Base-by-base conservation (phyloP, 2,888 invertebrate species). In the Melinaea menophilus region DNA sequence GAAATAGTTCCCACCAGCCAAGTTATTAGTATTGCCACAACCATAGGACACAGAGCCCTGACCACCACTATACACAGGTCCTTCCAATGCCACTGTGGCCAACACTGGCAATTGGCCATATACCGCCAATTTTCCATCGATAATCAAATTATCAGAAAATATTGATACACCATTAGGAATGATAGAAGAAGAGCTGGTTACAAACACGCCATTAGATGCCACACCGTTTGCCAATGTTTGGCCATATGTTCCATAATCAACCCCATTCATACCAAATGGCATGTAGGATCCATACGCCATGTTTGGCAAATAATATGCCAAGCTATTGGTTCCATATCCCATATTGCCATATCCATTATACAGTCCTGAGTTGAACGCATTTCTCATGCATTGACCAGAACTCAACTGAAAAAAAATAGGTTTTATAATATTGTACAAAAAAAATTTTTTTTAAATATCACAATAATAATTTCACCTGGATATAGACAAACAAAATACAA, bases 51-150 rank as follows among this genome's bases (percentile, higher is more conserved):
- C 51, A 22, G 31, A 22, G 2, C 51, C 51, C 9, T 51, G 51
- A 5, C 51, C 51, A 51, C 31, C 31, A 31, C 51, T 11, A 31
- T 51, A 51, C 22, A 51, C n/a, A 7, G 22, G 4, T 11, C 51
- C 51, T 11, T 51, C 51, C 31, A 51, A 51, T 51, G 51, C 51
- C 31, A 51, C 51, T 31, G 51, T 51, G 51, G 31, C 51, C 51
- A 51, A 31, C 22, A 51, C 31, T 51, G 51, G 51, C 31, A 51
- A 51, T 51, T 51, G 51, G 51, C 51, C 51, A 51, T 51, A 51
- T 1, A 51, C 51, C 5, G 31, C 9, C 51, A 51, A 51, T 3
- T 9, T 51, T 22, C 51, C 51, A 51, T 51, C 51, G 31, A 31
- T 51, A 51, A 31, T 5, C n/a, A 51, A 51, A 31, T 11, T 31